Evolutionary conservation across 2,113 vertebrate genomes (phyloP).

Genomic region (Ophthalmolycus amberensis): DNA sequence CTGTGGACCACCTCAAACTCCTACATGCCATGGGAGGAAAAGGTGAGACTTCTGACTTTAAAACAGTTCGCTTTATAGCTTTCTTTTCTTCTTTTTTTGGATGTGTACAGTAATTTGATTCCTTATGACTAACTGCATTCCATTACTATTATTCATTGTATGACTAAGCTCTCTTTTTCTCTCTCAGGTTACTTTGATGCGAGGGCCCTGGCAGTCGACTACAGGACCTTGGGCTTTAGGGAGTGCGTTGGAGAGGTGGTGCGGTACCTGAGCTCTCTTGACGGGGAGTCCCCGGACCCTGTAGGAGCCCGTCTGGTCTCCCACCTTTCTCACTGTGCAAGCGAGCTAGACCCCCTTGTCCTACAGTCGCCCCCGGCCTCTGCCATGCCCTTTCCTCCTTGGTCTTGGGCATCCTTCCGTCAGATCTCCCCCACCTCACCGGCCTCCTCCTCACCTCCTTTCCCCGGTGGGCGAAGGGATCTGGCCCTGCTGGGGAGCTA

Average conservation of each 20-base stretch:
- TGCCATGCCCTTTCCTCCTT: conserved; percentile 85
- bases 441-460: conserved; percentile 76
- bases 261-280: conserved; percentile 90
- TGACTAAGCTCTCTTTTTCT: conserved; percentile 37
- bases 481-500: conserved; percentile 85
- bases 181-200: conserved; percentile 92
- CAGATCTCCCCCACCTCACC: conserved; percentile 76
- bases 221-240: conserved; percentile 94
- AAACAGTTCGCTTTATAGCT: background rate
- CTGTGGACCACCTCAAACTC: conserved; percentile 95
- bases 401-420: conserved; percentile 91
- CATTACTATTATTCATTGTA: background rate
- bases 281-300: conserved; percentile 89
- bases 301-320: conserved; percentile 92
- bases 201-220: conserved; percentile 91
- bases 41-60: conserved; percentile 78
- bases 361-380: conserved; percentile 74
- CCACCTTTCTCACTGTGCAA: conserved; percentile 92
- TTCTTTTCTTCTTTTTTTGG: background rate
- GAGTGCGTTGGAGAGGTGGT: conserved; percentile 95
- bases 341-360: conserved; percentile 90
- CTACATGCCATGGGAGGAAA: conserved; percentile 92
- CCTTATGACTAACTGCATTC: conserved; percentile 12
- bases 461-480: conserved; percentile 82
- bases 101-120: background rate